phyloP scores from a whole-genome alignment of 2,113 vertebrate genomes.

The Neogobius melanostomus region DNA sequence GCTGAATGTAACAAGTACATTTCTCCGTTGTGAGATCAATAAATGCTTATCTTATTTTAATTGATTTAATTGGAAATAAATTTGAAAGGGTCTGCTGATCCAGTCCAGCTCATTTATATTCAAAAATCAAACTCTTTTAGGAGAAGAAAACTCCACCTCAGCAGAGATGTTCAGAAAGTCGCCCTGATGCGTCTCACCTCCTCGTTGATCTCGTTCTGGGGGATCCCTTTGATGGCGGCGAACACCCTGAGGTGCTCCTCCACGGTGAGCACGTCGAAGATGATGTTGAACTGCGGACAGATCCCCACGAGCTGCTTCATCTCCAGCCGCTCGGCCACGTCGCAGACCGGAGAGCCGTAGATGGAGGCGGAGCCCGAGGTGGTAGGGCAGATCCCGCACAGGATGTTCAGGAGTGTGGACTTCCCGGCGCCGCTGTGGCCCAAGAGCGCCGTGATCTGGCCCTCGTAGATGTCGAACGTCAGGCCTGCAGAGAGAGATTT shows the following conservation, averaged over 20 bases:
- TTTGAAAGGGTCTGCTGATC: too few species aligned
- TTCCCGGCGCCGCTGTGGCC: constrained; percentile 97
- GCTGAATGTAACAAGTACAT: too few species aligned
- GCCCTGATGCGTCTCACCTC: constrained; percentile 76
- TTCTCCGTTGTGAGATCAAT: too few species aligned
- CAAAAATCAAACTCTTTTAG: too few species aligned
- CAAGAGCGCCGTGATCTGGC: constrained; percentile 94
- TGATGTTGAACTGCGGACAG: constrained; percentile 94
- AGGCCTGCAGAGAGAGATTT: constrained; percentile 73
- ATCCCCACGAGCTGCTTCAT: constrained; percentile 91
- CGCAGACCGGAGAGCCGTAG: constrained; percentile 86
- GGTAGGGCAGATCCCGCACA: constrained; percentile 91
- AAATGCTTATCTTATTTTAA: too few species aligned
- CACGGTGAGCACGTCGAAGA: constrained; percentile 93
- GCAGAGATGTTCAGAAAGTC: too few species aligned
- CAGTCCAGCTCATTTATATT: too few species aligned
- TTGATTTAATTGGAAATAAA: too few species aligned
- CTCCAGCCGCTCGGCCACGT: constrained; percentile 88
- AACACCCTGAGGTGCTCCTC: constrained; percentile 95
- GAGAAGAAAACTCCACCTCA: too few species aligned
- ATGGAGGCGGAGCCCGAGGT: constrained; percentile 87
- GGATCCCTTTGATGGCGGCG: constrained; percentile 92
- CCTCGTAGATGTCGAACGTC: constrained; percentile 95
- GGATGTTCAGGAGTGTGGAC: constrained; percentile 94
- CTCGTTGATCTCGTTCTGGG: constrained; percentile 78